phyloP scores from a whole-genome alignment of 2,797 vertebrate genomes.

The Semotilus atromaculatus region DNA sequence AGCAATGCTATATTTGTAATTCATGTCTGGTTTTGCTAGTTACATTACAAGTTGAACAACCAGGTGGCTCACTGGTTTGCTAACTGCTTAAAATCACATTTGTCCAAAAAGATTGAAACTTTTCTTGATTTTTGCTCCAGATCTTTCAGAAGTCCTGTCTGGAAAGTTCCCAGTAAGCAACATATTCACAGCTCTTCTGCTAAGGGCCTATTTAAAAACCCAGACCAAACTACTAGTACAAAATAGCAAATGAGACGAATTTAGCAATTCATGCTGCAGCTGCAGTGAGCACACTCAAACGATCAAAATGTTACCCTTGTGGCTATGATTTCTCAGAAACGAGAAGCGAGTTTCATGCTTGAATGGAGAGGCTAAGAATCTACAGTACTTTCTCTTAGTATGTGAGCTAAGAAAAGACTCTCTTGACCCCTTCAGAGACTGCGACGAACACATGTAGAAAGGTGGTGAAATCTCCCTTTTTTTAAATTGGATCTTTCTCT shows the following conservation, averaged over 20 bases:
- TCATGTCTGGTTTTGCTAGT: neutral
- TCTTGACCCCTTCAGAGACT: neutral
- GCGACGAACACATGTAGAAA: neutral
- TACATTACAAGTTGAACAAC: neutral
- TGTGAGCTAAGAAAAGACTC: slow-evolving; percentile 2
- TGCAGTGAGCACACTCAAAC: slow-evolving; percentile 39
- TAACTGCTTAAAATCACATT: neutral
- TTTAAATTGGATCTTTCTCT: neutral
- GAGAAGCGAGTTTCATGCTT: slow-evolving; percentile 57
- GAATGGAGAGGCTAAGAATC: slow-evolving; percentile 44
- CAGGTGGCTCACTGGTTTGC: neutral
- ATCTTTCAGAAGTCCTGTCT: neutral
- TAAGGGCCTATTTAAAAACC: slow-evolving; percentile 15
- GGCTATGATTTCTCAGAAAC: slow-evolving; percentile 29
- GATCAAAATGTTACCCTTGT: slow-evolving; percentile 63
- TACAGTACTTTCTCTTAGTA: slow-evolving; percentile 22
- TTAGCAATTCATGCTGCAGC: slow-evolving; percentile 68
- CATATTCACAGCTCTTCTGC: slow-evolving; percentile 37
- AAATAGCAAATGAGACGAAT: slow-evolving; percentile 72
- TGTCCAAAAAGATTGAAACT: neutral
- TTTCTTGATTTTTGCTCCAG: neutral
- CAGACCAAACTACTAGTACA: slow-evolving; percentile 50
- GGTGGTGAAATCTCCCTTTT: slow-evolving; percentile 22
- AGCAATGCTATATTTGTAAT: neutral
- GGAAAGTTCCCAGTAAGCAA: neutral